Evolutionary conservation across 1,140 invertebrate species (phyloP).

Genomic region (Idris sp.): DNA sequence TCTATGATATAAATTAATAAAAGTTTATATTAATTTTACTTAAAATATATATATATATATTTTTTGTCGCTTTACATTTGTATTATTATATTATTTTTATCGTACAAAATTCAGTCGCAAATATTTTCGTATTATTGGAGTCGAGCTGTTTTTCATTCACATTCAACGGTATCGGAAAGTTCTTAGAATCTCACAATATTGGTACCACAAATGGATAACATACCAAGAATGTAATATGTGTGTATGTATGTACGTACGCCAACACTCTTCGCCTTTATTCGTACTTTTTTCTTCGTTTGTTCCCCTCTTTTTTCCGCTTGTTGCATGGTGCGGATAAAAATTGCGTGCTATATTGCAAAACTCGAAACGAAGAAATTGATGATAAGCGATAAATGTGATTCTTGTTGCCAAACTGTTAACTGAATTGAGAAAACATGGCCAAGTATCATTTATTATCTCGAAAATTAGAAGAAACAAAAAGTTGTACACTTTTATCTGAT

Average conservation of each 20-base stretch:
- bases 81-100: background rate
- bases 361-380: no score
- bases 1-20: no score
- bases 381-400: conserved; percentile 16
- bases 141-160: conserved; percentile 33
- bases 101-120: conserved; percentile 12
- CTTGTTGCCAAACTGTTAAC: conserved; percentile 3
- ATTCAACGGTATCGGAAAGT: conserved; percentile 37
- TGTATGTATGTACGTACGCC: conserved; percentile 37
- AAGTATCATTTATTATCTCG: conserved; percentile 9
- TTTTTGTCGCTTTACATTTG: no score
- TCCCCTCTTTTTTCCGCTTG: conserved; percentile 43
- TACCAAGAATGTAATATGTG: no score
- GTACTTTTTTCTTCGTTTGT: conserved; percentile 37
- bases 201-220: conserved; percentile 42
- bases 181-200: conserved; percentile 47
- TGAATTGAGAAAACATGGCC: conserved; percentile 3
- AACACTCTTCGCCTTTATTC: conserved; percentile 22
- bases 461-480: conserved; percentile 22
- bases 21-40: no score
- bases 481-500: conserved; percentile 5
- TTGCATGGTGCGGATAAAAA: conserved; percentile 51
- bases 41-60: no score
- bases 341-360: conserved; percentile 23
- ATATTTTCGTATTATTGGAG: conserved; percentile 19